Base-by-base conservation (phyloP, 2,797 vertebrate species). In the Spinus pinus region DNA sequence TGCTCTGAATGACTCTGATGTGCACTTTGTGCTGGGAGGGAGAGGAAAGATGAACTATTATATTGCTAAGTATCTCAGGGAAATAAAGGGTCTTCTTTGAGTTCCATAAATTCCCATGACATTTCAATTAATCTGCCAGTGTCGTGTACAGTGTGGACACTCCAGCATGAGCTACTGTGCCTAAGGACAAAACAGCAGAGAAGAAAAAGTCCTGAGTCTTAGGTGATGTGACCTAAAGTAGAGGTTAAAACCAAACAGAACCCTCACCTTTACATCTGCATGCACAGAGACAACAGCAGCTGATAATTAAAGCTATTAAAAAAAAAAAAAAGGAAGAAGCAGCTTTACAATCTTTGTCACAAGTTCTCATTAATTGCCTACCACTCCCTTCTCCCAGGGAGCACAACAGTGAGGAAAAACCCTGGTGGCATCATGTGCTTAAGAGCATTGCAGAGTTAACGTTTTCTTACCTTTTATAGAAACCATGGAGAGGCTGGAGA, bases 401-500 rank as follows among this genome's bases (percentile, higher is more conserved):
- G 69, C 4, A 49, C 73, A 75, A 67, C 0, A 44, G 79, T 3
- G 4, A 78, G 78, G 27, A 71, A 74, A 86, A 89, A 22, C 86
- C 64, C 84, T 7, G 75, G 71, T 46, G 69, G 88, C 93, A 93
- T 25, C 90, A 27, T 90, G 75, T 74, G 77, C 93, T 13, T 61
- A 50, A 70, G 81, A 94, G 79, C 93, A 65, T 50, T 4, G 75
- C 81, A 49, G 70, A 95, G 81, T 90, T 69, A 92, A 80, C 42
- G 15, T 80, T 82, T 64, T 10, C 98, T 98, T 99, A 99, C 99
- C 99, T 99, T 98, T 98, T 99, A 97, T 99, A 99, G 98, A 99
- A 98, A 53, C 98, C 98, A 19, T 98, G 98, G 80, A 99, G 98
- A 64, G 99, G 99, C 97, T 99, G 99, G 25, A 99, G 98, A 98